Evolutionary conservation across 2,113 vertebrate species (phyloP), one percentile per base, ranked within the genome.

Genomic region (Lipotes vexillifer): DNA sequence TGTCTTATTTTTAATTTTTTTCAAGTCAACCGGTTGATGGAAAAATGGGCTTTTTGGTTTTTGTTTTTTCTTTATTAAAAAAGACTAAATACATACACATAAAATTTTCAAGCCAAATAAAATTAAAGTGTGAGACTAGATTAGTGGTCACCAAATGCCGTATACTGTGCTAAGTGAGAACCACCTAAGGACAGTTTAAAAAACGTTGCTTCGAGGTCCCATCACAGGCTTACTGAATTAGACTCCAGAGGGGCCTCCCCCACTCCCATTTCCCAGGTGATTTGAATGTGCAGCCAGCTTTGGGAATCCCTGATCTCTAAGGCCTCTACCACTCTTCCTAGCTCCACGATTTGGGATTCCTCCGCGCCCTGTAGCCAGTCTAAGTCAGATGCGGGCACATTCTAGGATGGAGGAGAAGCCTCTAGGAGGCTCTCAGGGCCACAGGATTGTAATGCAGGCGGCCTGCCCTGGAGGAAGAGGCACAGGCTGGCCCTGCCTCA

Each of bases 61-160:
- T 61, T 11, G 9, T 63, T 61, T 87, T 88, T 46, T 93, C 61
- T 63, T 2, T 69, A 44, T 81, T 88, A 72, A 78, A 72, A 94
- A 88, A 82, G 17, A 74, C 38, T 49, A 78, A 59, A 61, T 71
- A 74, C 65, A 75, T n/a, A 81, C 17, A 93, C 44, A 59, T 21
- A 31, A 21, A 63, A 61, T 69, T 95, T 90, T 91, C 55, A 95
- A 96, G 83, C 38, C 66, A 82, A 88, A 84, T 84, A 84, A 95
- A 92, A 92, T 72, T 94, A 61, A 81, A 65, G 8, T n/a, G n/a
- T 49, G 55, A 72, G 29, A 75, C 29, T 87, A 95, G 66, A 77
- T 86, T 49, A 71, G 27, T 36, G 49, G 66, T 93, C 55, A 65
- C 31, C 63, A 84, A 74, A 44, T 81, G 41, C 18, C 61, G 33